Base-by-base conservation (phyloP, 2,113 vertebrate species). In the Sander lucioperca region DNA sequence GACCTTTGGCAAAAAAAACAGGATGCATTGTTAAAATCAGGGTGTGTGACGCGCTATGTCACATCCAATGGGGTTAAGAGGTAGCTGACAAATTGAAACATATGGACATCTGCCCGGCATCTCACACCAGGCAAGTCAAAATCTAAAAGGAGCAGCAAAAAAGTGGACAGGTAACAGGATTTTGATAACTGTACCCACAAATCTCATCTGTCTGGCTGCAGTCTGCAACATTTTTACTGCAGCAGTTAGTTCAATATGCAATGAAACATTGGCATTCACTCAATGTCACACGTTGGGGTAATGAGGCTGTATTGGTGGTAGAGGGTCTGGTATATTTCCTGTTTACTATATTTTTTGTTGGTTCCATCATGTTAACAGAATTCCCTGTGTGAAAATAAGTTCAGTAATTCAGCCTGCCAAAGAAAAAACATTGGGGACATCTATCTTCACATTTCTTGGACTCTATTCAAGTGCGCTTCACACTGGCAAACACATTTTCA, bases 51-150 rank as follows among this genome's bases (percentile, higher is more conserved):
- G 2, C 13, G 57, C 30, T 43, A 2, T 78, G 85, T 85, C 56
- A 67, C 76, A 75, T 75, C 54, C 51, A 61, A 21, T 39, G 71
- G 48, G 73, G 67, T 70, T 81, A 78, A 77, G 61, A 78, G 62
- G 65, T 58, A 68, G 71, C 74, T 80, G 80, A 86, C 77, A 89
- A 77, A 82, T 59, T 43, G 68, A 82, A 77, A 75, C 77, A 86
- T 80, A 88, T 67, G 65, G 90, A 75, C 80, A 71, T 75, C 56
- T 57, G 76, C 53, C 74, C 64, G 82, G 16, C 47, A 33, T 86
- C 71, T 78, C 72, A 89, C 81, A 68, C 48, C 53, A 21, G 54
- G 53, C 19, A 53, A 82, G 64, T 90, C 57, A 74, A 78, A 64
- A 86, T 86, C 48, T 74, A 54, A 89, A 78, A 80, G 64, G 45